Evolutionary conservation across 2,113 vertebrate genomes (phyloP).

Genomic region (Eidolon helvum): DNA sequence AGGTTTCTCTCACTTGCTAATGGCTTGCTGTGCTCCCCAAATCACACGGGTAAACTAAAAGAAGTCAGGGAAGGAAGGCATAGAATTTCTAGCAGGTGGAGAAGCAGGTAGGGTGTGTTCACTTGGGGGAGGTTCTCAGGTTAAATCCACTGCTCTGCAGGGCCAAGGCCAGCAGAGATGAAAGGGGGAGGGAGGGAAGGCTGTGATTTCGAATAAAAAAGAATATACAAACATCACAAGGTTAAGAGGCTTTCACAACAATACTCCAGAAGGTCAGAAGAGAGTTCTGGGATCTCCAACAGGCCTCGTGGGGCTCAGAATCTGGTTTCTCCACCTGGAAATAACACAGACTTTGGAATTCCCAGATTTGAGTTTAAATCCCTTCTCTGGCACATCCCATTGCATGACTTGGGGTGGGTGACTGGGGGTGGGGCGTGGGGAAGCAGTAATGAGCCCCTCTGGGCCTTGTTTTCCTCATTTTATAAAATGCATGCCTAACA

Average conservation of each 20-base stretch:
- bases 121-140: background rate
- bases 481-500: background rate
- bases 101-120: background rate
- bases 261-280: background rate
- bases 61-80: background rate
- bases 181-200: background rate
- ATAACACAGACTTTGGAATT: background rate
- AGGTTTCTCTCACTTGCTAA: background rate
- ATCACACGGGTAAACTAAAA: background rate
- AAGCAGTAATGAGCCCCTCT: background rate
- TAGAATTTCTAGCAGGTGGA: fast-evolving
- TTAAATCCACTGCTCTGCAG: background rate
- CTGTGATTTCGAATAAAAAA: background rate
- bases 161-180: background rate
- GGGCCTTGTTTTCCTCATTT: background rate
- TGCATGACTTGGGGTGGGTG: fast-evolving
- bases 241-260: background rate
- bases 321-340: background rate
- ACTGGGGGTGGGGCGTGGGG: fast-evolving
- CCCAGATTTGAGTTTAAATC: background rate
- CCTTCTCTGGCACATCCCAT: background rate
- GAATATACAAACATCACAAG: background rate
- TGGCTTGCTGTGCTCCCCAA: background rate
- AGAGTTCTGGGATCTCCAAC: background rate
- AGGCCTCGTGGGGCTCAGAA: background rate